A percentile compares a stretch with the other conserved stretches of the same genome.
These are phyloP conservation scores for Diaprepes abbreviatus DNA, from an alignment of 2,888 invertebrate genomes.

Conservation along the genomic window DNA sequence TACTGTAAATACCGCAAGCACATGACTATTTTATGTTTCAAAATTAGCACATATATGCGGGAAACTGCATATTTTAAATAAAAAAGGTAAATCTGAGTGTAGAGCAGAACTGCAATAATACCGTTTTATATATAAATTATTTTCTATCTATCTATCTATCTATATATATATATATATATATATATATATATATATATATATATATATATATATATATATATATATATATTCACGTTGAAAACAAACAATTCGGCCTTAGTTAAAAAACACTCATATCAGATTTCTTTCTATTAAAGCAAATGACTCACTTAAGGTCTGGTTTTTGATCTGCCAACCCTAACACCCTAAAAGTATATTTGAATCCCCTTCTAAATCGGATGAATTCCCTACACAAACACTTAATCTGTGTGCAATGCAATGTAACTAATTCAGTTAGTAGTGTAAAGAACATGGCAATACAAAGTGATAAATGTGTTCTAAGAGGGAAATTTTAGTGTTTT, in stretches of 20 bases:
- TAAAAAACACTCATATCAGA: conserved; percentile 4
- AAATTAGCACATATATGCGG: no score
- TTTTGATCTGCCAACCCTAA: conserved; percentile 50
- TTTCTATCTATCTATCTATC: no score
- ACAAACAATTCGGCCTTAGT: neutral
- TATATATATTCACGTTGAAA: neutral
- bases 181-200: neutral
- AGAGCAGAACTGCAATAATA: no score
- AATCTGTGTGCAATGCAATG: conserved; percentile 50
- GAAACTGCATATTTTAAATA: no score
- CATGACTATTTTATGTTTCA: no score
- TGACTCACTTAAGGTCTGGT: conserved; percentile 37
- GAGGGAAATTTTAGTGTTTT: neutral
- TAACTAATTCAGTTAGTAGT: conserved; percentile 50
- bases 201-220: neutral
- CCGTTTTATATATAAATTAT: no score
- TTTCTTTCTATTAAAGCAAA: conserved; percentile 16
- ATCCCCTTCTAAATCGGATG: conserved; percentile 23
- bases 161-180: neutral
- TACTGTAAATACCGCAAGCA: no score
- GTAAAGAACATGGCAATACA: conserved; percentile 44
- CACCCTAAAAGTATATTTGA: conserved; percentile 35
- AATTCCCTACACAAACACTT: conserved; percentile 40
- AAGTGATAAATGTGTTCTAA: conserved; percentile 43
- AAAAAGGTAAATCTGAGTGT: no score